Percentiles rank a stretch among this genome's conserved stretches.
phyloP scores from a whole-genome alignment of 2,797 vertebrate genomes.

The Arctocebus calabarensis region DNA sequence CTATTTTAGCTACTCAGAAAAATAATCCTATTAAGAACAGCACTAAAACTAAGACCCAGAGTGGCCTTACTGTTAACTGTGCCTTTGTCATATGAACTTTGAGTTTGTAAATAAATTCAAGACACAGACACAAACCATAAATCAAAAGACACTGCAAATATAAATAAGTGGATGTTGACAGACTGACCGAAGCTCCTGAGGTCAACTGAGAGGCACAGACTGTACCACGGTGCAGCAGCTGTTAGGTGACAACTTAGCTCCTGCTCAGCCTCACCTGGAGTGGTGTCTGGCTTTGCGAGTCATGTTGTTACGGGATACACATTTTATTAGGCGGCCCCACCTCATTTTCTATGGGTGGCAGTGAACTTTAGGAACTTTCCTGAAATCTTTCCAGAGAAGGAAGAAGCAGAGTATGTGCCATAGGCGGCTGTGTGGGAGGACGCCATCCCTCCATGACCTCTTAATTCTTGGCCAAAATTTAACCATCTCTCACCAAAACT shows the following conservation, averaged over 20 bases:
- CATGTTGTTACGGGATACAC: not conserved
- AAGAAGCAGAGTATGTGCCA: not conserved
- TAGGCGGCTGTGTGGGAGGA: not conserved
- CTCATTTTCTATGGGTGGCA: not conserved
- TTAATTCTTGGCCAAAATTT: conserved; percentile 8
- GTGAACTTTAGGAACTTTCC: not conserved
- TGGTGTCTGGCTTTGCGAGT: not conserved
- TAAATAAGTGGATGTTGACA: not conserved
- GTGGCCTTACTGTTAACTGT: not conserved
- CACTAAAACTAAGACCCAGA: not conserved
- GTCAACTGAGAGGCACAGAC: not conserved
- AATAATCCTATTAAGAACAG: not conserved
- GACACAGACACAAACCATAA: not conserved
- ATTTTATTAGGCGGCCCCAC: not conserved
- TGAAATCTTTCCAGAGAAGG: not conserved
- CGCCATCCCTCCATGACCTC: accelerated
- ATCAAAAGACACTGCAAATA: not conserved
- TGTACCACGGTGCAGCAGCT: not conserved
- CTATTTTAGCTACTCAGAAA: not conserved
- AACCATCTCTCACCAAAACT: not conserved
- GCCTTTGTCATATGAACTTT: not conserved
- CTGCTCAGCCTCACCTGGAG: not conserved
- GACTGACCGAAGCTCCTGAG: not conserved
- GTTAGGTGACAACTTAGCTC: not conserved
- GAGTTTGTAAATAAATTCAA: conserved; percentile 13